phyloP scores from a whole-genome alignment of 2,797 vertebrate genomes.

The Tenualosa ilisha region DNA sequence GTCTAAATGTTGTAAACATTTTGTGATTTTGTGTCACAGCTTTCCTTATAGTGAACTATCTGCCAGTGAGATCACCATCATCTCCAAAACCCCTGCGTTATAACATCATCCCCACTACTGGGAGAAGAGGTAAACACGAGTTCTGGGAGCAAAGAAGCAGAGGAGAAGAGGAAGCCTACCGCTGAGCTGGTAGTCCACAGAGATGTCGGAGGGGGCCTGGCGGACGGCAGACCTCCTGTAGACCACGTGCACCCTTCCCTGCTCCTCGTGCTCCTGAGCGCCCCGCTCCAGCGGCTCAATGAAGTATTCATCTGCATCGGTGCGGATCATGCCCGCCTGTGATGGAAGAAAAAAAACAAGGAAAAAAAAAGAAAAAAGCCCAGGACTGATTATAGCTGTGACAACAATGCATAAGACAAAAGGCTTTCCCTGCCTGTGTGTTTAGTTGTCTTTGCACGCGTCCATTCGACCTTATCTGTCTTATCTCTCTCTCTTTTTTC shows the following conservation, averaged over 20 bases:
- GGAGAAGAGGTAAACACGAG: not conserved
- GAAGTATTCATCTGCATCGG: slow-evolving; percentile 91
- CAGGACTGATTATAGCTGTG: too few relatives aligned
- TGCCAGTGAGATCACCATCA: not conserved
- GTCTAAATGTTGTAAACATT: too few relatives aligned
- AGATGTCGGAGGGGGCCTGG: slow-evolving; percentile 61
- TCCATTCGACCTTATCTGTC: not conserved
- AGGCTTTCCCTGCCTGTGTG: too few relatives aligned
- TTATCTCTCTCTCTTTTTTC: not conserved
- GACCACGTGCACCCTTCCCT: slow-evolving; percentile 89
- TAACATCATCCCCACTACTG: not conserved
- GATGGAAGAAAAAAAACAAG: not conserved
- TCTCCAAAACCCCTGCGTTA: not conserved
- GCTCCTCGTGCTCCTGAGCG: slow-evolving; percentile 88
- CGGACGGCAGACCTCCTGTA: slow-evolving; percentile 85
- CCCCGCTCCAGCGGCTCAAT: slow-evolving; percentile 95
- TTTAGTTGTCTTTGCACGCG: too few relatives aligned
- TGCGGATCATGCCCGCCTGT: slow-evolving; percentile 95
- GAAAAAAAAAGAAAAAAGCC: not conserved
- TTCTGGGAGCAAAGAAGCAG: not conserved
- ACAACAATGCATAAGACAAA: not conserved
- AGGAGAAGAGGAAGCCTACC: slow-evolving; percentile 53
- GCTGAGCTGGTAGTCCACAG: slow-evolving; percentile 73
- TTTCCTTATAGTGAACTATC: not conserved
- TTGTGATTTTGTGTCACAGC: too few relatives aligned